Evolutionary conservation across 2,888 invertebrate genomes (phyloP).

Genomic region (Cataglyphis cursor): DNA sequence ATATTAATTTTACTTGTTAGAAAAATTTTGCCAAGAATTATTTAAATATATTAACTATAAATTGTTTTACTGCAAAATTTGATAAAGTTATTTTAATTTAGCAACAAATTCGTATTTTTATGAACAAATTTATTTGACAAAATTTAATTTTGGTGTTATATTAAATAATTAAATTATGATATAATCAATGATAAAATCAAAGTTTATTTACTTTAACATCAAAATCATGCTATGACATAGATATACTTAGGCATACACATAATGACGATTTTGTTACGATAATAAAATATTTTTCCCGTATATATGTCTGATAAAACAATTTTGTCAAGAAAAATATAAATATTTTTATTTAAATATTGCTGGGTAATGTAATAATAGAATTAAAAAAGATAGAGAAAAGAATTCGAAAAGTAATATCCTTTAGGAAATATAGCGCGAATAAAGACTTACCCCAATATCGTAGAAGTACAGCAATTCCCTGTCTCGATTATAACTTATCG

Average conservation of each 20-base stretch:
- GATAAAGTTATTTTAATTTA: neutral
- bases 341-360: neutral
- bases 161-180: slow-evolving; percentile 1
- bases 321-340: neutral
- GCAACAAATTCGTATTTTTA: neutral
- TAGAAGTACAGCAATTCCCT: slow-evolving; percentile 1
- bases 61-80: neutral
- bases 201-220: neutral
- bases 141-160: neutral
- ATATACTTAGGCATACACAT: neutral
- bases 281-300: neutral
- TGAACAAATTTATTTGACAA: neutral
- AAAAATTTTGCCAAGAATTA: neutral
- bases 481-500: neutral
- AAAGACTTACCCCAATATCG: slow-evolving; percentile 1
- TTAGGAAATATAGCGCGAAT: neutral
- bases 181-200: no score
- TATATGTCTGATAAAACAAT: neutral
- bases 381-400: neutral
- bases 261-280: neutral
- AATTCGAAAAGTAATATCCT: neutral
- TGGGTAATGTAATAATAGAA: neutral
- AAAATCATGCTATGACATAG: neutral
- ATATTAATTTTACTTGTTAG: neutral
- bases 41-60: neutral